Evolutionary conservation across 2,888 invertebrate genomes (phyloP), one percentile per base, ranked within the genome.

Genomic region (Synergus gifuensis): DNA sequence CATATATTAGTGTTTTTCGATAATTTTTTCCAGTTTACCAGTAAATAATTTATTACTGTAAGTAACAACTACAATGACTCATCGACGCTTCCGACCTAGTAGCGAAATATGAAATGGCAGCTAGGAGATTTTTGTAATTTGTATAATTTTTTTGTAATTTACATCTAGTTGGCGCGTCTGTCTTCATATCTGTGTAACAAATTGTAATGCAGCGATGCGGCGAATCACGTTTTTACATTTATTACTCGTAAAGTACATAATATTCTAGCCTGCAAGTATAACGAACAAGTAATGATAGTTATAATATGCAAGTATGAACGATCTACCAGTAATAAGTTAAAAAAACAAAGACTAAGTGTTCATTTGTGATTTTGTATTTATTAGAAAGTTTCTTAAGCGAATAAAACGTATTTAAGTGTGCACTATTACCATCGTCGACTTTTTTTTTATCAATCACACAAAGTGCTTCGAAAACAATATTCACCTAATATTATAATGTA

Each of bases 331-430:
- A 88, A 88, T 90, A 87, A 90, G 89, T 90, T 90, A 66, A 66
- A 66, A 69, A 88, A 86, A 88, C 89, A 91, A 91, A 91, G 90
- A 91, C 89, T 91, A 91, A 91, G 89, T 92, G 91, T 92, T 91
- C 88, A 91, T 91, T 92, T 92, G 91, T 92, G 91, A 92, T 60
- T 60, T 60, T 60, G 60, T 60, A 60, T 60, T 60, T 60, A 60
- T 60, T 60, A 73, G 73, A 73, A 73, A 54, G 66, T 90, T 91
- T 90, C 88, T 54, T 90, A 91, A 90, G 89, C 88, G 86, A 89
- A 89, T 89, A 90, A 90, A 84, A 85, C 89, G 88, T 92, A 91
- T 91, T 91, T 90, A 91, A 92, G 91, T 92, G 92, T 92, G 91
- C 89, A 90, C 85, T 82, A 82, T 79, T 81, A 81, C 54, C 73